Evolutionary conservation across 2,888 invertebrate species (phyloP), one percentile per base, ranked within the genome.

Genomic region (Tachina lurida): DNA sequence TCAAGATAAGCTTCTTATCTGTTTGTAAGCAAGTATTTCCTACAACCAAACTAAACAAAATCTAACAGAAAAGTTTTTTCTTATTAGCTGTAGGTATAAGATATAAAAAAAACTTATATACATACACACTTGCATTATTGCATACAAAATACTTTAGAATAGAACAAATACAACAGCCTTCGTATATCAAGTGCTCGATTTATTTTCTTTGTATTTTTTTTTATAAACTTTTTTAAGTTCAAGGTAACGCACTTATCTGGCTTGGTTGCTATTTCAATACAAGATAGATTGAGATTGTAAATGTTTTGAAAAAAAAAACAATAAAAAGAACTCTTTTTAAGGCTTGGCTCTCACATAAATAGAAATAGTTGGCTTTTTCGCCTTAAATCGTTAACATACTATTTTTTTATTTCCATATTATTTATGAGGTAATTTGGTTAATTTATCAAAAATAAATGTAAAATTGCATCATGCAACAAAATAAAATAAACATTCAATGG

Each of bases 331-430:
- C 22, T 22, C 22, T 70, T 82, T 84, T 86, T 76, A 86, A 86
- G 86, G 86, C 73, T 86, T 79, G 85, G 79, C 83, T 62, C 83
- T 62, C 67, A 68, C 47, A 75, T 76, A 45, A n/a, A 67, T 52
- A 39, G 12, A 56, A 76, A 67, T 49, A 71, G 22, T 70, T 31
- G 31, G 7, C 7, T 31, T 41, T 79, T 71, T 68, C 63, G 54
- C 15, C 54, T 73, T 60, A 71, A 60, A 70, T 85, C n/a, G 65
- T 82, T 75, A 73, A 76, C 71, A 62, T 39, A 13, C n/a, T 43
- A n/a, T 71, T 68, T 58, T 5, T 67, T 39, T 17, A 60, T 82
- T 75, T 81, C n/a, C 19, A 60, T 60, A 65, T 60, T 75, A 75
- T 82, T 70, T 71, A 56, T 76, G 15, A 70, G 47, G 70, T 70